Evolutionary conservation across 2,113 vertebrate genomes (phyloP), one percentile per base, ranked within the genome.

Genomic region (Glaucomys volans): DNA sequence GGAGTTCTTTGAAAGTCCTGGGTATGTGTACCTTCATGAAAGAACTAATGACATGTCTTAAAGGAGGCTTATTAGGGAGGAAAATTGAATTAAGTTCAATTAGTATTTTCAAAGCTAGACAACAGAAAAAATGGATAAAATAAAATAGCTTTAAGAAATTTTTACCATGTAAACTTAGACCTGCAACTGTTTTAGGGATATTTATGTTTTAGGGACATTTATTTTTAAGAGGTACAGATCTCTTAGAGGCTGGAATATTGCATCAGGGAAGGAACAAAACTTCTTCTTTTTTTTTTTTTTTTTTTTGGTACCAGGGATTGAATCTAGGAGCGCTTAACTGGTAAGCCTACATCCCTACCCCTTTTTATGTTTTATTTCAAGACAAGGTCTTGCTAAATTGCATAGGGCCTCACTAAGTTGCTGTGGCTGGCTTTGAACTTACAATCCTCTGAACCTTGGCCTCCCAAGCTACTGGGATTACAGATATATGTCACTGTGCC

Each of bases 31-130:
- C 22, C 30, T 82, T 96, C 47, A 76, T 71, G 40, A 74, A 92
- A 87, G 28, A 88, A 35, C 26, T 57, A 91, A 67, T 57, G 22
- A 88, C 12, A 40, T 22, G 6, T 76, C 52, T 64, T 54, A 77
- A 80, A 64, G 47, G 82, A 92, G 35, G 62, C 6, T 84, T 26
- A 52, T 22, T 62, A 72, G 67, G 17, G 64, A n/a, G 57, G 75
- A 26, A 30, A 87, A 79, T 0, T 79, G 28, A 95, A 79, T 57
- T 93, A 74, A 86, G 96, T 76, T 84, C 75, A 82, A 12, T 81
- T 37, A 35, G 62, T 74, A 35, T 82, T 64, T 80, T 28, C 35
- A 91, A 95, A 50, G 50, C 5, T 91, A 59, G 35, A 76, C 50
- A 72, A 84, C 4, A 94, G 69, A 37, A 85, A 62, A 92, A 66